Percentiles rank a stretch among this genome's conserved stretches.
phyloP scores from a whole-genome alignment of 1,140 invertebrate genomes.

The Pseudomyrmex pallidus region DNA sequence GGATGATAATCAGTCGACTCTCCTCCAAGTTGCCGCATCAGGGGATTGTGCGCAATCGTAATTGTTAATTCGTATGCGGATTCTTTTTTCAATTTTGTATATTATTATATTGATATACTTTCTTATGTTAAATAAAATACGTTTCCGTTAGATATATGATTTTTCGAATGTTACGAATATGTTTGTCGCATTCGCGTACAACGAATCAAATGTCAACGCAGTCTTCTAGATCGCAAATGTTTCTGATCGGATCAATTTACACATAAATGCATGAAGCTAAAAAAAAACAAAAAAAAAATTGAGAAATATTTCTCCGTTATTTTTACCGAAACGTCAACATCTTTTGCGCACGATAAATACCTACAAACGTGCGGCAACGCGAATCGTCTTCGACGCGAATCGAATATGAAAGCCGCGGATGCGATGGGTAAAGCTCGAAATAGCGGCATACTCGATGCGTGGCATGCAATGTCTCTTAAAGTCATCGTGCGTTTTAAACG shows the following conservation, averaged over 20 bases:
- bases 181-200: too few species aligned
- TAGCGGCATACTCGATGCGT: slow-evolving; percentile 13
- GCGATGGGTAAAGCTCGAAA: not conserved
- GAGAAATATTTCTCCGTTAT: slow-evolving; percentile 4
- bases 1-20: slow-evolving; percentile 33
- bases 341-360: not conserved
- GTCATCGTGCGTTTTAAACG: slow-evolving; percentile 9
- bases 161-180: too few species aligned
- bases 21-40: slow-evolving; percentile 5
- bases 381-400: slow-evolving; percentile 7
- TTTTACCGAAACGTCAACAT: slow-evolving; percentile 6
- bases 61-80: too few species aligned
- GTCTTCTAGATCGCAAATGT: not conserved
- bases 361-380: slow-evolving; percentile 10
- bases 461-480: not conserved
- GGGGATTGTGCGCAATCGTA: too few species aligned
- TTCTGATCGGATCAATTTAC: not conserved
- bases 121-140: too few species aligned
- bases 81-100: too few species aligned
- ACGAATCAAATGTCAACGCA: not conserved
- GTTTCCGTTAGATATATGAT: too few species aligned
- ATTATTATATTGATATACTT: too few species aligned
- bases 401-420: slow-evolving; percentile 24
- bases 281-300: too few species aligned
- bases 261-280: not conserved